Evolutionary conservation across 2,888 invertebrate species (phyloP), one percentile per base, ranked within the genome.

Genomic region (Athetis lepigone): DNA sequence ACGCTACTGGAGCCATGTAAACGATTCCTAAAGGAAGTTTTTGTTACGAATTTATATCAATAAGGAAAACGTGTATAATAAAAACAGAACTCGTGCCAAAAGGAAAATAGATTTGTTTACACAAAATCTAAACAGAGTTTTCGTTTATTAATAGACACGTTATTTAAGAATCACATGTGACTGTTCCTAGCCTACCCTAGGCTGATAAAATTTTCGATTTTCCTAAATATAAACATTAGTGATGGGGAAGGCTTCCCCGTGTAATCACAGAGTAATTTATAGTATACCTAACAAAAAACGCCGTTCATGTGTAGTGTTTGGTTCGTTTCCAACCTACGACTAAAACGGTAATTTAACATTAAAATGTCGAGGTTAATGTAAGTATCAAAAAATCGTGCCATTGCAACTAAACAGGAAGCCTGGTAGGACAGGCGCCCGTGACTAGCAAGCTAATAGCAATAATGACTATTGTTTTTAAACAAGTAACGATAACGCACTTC

Each of bases 391-490:
- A 82, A 82, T 76, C 70, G 80, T 83, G 81, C 56, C 80, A 79
- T 71, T 85, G 84, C 81, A 87, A 70, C 85, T 81, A 83, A 88
- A 89, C 92, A 92, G 93, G 93, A 94, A 92, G 85, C 84, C 70
- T 68, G n/a, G 78, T 85, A 85, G 85, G 84, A 86, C 86, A 78
- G 79, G 74, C 78, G 85, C 82, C 83, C 86, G 88, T 85, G 87
- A 83, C 85, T 86, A 71, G 86, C 70, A 79, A 85, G 78, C 82
- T 82, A 84, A 85, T 82, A 77, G 81, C 80, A 75, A 81, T 77
- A 84, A 81, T 79, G 77, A 77, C 82, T 79, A 89, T 88, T 90
- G 88, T 88, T 86, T 85, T 81, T 77, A 63, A 80, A 77, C 64
- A 80, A 33, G 33, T 33, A 33, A 33, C 33, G 33, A 33, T 67